Conservation (phyloP, 2,888 invertebrate species). For the Hoplodrina ambigua region DNA sequence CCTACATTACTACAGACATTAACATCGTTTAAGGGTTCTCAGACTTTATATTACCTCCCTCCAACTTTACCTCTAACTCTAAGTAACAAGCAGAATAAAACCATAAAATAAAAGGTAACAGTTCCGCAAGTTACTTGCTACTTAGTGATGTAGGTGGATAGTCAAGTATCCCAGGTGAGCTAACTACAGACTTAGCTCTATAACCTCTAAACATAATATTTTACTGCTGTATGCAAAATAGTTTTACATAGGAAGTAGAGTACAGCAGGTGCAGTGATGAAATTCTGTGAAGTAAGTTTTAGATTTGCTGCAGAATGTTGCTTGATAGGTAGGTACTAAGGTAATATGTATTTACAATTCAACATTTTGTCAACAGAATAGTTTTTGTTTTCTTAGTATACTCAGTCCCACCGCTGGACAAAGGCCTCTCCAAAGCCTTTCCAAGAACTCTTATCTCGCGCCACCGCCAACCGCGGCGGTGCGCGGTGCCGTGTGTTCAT, state of each 20-base stretch:
- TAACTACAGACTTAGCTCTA: background rate
- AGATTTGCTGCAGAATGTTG: too few species aligned
- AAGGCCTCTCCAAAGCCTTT: too few species aligned
- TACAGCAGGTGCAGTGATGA: too few species aligned
- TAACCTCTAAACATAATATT: background rate
- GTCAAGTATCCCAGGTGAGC: background rate
- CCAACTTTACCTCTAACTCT: constrained; percentile 14
- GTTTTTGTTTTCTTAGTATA: too few species aligned
- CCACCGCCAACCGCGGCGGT: too few species aligned
- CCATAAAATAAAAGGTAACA: constrained; percentile 39
- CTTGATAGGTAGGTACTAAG: too few species aligned
- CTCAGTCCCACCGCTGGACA: too few species aligned
- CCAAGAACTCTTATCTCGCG: too few species aligned
- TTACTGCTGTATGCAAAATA: background rate
- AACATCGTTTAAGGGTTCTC: background rate
- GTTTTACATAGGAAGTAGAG: background rate
- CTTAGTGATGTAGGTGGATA: background rate
- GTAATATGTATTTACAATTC: too few species aligned
- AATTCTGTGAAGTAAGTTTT: too few species aligned
- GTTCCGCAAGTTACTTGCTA: constrained; percentile 8
- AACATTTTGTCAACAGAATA: too few species aligned
- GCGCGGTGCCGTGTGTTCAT: too few species aligned
- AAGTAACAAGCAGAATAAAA: constrained; percentile 12
- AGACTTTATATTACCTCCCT: background rate
- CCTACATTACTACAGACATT: background rate